Base-by-base conservation (phyloP, 2,113 vertebrate genomes). In the Mesembrinibis cayennensis region DNA sequence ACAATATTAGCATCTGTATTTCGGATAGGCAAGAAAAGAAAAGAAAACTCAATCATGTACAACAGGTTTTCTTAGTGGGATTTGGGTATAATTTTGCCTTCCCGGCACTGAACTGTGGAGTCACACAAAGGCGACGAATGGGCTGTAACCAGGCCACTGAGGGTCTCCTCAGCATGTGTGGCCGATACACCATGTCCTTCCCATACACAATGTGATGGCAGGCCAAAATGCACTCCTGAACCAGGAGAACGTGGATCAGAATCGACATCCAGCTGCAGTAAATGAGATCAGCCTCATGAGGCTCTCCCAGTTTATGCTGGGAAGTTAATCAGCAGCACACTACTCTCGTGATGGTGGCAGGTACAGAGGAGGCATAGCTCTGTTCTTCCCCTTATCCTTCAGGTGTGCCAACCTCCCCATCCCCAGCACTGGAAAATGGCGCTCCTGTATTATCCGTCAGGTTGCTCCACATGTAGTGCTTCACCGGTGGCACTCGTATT, bases 181-280 rank as follows among this genome's bases (percentile, higher is more conserved):
- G 50, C 23, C 3, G 7, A 71, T 21, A 52, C 0, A 0, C 13
- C 55, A 53, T 13, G 58, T 92, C 32, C 44, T 61, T 73, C 58
- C 36, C 5, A 13, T 4, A 3, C 3, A 52, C 10, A 42, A 9
- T 25, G 32, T 1, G 2, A 55, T 0, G 11, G 36, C 25, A 53
- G 13, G 32, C 16, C 76, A 81, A 70, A 81, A 70, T 10, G 10
- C 11, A 12, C 22, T 45, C 21, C 55, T 38, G 63, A 66, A 36
- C 45, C 59, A 53, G 61, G 17, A 87, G 27, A 81, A 30, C 30
- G 19, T 4, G 15, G 70, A 78, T 34, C n/a, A 49, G 42, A 76
- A 58, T 27, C 1, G 1, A 70, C 4, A 2, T 38, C 70, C n/a
- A 21, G 59, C 40, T 66, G 58, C 53, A 73, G 13, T 59, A 87